phyloP scores from a whole-genome alignment of 2,888 invertebrate species.

The Leistus spinibarbis region DNA sequence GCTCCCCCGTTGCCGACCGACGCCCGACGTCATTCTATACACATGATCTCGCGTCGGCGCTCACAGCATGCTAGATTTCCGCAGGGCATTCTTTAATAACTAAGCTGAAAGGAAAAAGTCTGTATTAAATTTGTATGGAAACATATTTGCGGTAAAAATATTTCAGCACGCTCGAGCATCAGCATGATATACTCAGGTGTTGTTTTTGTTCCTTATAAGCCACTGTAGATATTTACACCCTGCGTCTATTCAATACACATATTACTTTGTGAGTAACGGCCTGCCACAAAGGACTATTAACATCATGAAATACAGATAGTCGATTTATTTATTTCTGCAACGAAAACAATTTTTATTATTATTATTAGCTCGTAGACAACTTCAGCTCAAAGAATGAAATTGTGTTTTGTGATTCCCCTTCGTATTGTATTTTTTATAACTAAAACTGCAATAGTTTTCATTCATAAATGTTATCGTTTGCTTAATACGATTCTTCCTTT shows the following conservation, averaged over 20 bases:
- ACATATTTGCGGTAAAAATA: conserved; percentile 23
- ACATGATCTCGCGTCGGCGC: background rate
- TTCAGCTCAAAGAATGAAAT: too few species aligned
- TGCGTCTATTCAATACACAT: background rate
- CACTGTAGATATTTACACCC: background rate
- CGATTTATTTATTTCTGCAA: too few species aligned
- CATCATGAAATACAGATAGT: background rate
- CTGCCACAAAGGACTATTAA: too few species aligned
- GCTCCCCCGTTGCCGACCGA: background rate
- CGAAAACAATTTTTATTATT: too few species aligned
- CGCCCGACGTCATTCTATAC: background rate
- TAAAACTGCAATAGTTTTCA: background rate
- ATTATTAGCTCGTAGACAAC: too few species aligned
- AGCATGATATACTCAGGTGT: conserved; percentile 7
- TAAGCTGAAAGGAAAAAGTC: conserved; percentile 30
- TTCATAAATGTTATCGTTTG: background rate
- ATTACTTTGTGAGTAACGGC: background rate
- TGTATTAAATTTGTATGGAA: conserved; percentile 34
- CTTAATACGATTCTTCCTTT: background rate
- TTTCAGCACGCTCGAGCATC: background rate
- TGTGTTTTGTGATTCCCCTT: too few species aligned
- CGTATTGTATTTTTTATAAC: too few species aligned
- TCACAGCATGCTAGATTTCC: conserved; percentile 26
- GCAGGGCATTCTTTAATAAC: conserved; percentile 37
- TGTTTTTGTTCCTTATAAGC: conserved; percentile 16